These are phyloP conservation scores for Caenorhabditis inopinata DNA, from an alignment of 1,140 invertebrate species.

Conservation along the genomic window DNA sequence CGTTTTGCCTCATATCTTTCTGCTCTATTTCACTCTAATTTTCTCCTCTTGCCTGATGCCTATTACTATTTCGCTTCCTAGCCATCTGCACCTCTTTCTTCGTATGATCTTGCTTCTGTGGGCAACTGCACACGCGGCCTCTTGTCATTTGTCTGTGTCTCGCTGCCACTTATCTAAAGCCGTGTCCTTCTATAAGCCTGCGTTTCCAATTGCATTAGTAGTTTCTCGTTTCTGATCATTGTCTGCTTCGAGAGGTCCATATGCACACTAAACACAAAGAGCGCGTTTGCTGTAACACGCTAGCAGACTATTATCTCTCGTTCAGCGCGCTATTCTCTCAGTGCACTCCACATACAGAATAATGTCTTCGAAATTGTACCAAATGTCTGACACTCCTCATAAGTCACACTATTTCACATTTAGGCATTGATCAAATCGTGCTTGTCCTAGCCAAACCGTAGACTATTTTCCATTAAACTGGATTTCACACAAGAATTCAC, in stretches of 20 bases:
- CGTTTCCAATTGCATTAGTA: background rate
- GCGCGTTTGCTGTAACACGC: background rate
- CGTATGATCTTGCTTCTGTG: background rate
- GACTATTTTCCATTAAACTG: background rate
- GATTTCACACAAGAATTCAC: background rate
- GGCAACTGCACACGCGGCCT: background rate
- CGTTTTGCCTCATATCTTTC: background rate
- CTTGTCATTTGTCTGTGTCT: background rate
- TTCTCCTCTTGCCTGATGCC: too few relatives aligned
- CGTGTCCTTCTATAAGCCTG: background rate
- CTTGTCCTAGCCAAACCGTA: slow-evolving; percentile 12
- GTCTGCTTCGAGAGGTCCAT: background rate
- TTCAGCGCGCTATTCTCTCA: background rate
- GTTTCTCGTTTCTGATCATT: background rate
- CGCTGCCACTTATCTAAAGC: background rate
- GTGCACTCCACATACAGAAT: background rate
- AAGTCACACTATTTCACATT: background rate
- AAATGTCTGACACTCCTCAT: background rate
- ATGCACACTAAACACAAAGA: slow-evolving; percentile 5
- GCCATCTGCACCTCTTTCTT: background rate
- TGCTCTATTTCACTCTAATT: too few relatives aligned
- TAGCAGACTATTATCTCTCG: background rate
- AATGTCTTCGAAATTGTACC: background rate
- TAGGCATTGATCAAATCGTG: slow-evolving; percentile 10
- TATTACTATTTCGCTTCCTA: background rate